A percentile compares a stretch with the other conserved stretches of the same genome.
Conservation (phyloP, 2,113 vertebrate species). For the Riparia riparia region DNA sequence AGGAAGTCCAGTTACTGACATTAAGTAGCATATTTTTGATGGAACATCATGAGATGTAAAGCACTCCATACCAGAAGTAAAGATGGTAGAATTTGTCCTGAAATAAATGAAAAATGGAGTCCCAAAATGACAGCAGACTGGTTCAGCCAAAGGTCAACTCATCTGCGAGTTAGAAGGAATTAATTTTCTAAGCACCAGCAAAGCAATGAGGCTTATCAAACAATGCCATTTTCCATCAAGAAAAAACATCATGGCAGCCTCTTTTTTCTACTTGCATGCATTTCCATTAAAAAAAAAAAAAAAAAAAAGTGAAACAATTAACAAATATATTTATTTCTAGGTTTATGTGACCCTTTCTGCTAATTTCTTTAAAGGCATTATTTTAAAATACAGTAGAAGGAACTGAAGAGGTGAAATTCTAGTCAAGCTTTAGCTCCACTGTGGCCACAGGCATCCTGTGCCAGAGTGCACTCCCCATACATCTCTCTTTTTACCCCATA, state of each 20-base stretch:
- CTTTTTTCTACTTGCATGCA: background rate
- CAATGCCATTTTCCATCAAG: conserved; percentile 21
- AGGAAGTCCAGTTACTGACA: background rate
- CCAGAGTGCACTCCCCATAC: fast-evolving
- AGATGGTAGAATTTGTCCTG: conserved; percentile 13
- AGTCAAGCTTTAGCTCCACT: background rate
- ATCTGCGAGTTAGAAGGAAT: conserved; percentile 48
- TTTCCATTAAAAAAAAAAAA: background rate
- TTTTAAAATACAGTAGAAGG: background rate
- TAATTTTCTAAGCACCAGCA: conserved; percentile 50
- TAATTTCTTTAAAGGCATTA: background rate
- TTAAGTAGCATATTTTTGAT: background rate
- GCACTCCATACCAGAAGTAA: background rate
- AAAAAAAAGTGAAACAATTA: background rate
- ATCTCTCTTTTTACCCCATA: background rate
- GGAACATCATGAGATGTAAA: background rate
- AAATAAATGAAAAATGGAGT: conserved; percentile 31
- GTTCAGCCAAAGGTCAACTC: conserved; percentile 64
- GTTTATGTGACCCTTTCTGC: background rate
- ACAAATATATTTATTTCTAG: background rate
- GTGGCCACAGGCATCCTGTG: background rate
- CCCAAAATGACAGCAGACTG: conserved; percentile 13
- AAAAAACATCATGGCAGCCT: conserved; percentile 26
- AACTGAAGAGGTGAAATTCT: background rate
- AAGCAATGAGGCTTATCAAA: conserved; percentile 55